phyloP scores from a whole-genome alignment of 1,140 invertebrate genomes.

The Camponotus vicinus region DNA sequence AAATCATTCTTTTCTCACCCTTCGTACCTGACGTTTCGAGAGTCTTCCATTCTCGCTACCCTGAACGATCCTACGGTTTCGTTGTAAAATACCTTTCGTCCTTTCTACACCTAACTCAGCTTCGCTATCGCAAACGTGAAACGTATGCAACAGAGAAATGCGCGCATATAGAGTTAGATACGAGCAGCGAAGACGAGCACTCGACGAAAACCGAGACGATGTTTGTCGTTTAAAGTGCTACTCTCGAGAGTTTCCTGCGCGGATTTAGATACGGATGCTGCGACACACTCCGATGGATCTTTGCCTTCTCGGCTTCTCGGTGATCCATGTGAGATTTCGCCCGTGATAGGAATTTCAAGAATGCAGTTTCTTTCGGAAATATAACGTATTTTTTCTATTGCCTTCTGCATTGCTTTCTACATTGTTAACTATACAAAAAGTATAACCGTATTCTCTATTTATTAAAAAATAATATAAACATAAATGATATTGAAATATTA shows the following conservation, averaged over 20 bases:
- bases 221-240: constrained; percentile 70
- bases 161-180: background rate
- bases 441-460: background rate
- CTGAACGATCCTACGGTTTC: background rate
- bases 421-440: background rate
- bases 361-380: background rate
- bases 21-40: background rate
- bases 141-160: constrained; percentile 1
- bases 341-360: background rate
- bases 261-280: constrained; percentile 9
- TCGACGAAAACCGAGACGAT: constrained; percentile 43
- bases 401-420: background rate
- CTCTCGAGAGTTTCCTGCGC: constrained; percentile 16
- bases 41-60: background rate
- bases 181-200: constrained; percentile 33
- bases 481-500: constrained; percentile 2
- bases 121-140: background rate
- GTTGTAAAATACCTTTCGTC: background rate
- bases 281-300: background rate
- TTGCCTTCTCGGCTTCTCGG: background rate
- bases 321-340: constrained; percentile 22
- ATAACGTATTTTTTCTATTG: too few species aligned
- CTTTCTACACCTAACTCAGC: background rate
- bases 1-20: constrained; percentile 61
- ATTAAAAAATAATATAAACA: background rate